Percentiles rank a stretch among this genome's conserved stretches.
Evolutionary conservation across 2,888 invertebrate genomes (phyloP).

Genomic region (Meganola albula): DNA sequence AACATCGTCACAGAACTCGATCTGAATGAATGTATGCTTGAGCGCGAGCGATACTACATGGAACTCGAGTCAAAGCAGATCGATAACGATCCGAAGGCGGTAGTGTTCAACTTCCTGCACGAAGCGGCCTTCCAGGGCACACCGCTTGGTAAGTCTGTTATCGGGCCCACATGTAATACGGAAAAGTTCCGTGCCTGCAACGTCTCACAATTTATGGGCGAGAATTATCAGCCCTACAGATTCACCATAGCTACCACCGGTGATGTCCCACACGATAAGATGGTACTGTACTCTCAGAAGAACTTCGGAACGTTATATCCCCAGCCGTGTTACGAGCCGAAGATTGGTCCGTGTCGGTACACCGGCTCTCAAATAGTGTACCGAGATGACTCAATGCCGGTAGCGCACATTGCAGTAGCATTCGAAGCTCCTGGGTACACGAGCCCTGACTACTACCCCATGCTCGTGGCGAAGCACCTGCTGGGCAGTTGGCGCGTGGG

Average conservation of each 20-base stretch:
- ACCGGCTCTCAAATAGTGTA: constrained; percentile 35
- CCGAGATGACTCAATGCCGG: constrained; percentile 59
- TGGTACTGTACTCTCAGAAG: constrained; percentile 76
- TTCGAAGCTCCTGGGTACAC: constrained; percentile 61
- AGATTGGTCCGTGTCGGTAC: constrained; percentile 33
- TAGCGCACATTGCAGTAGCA: constrained; percentile 60
- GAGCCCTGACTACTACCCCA: constrained; percentile 44
- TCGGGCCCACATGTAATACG: constrained; percentile 83
- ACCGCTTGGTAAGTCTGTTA: constrained; percentile 50
- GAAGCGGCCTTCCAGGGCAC: constrained; percentile 71
- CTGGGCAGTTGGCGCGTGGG: constrained; percentile 59
- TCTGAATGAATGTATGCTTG: constrained; percentile 36
- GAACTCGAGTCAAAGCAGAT: constrained; percentile 44
- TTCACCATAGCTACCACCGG: constrained; percentile 86
- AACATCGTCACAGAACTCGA: constrained; percentile 38
- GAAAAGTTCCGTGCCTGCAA: constrained; percentile 59
- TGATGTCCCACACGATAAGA: constrained; percentile 80
- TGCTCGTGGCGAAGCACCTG: constrained; percentile 49
- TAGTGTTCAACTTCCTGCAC: constrained; percentile 67
- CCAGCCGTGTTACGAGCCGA: constrained; percentile 16
- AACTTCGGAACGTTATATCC: constrained; percentile 66
- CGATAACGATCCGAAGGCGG: constrained; percentile 48
- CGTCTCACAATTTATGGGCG: constrained; percentile 35
- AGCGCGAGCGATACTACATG: constrained; percentile 41
- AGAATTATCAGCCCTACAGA: constrained; percentile 65